These are phyloP conservation scores for Scomber colias DNA, from an alignment of 2,113 vertebrate species.

Conservation along the genomic window DNA sequence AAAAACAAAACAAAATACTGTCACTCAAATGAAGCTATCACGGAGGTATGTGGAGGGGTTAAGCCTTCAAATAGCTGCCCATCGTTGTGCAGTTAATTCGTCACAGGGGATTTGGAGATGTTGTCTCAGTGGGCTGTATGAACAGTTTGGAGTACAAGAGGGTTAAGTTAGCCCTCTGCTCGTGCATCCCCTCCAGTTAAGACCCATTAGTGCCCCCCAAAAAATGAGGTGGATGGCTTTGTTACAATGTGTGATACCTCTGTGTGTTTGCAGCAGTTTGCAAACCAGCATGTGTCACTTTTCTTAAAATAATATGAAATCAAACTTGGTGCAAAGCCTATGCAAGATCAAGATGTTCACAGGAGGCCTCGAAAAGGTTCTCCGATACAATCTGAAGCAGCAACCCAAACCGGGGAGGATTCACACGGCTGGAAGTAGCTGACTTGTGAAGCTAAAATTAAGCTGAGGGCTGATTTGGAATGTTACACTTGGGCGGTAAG, in stretches of 20 bases:
- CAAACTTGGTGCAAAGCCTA: not conserved
- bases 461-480: conserved; percentile 83
- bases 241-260: too few relatives aligned
- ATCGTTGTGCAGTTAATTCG: conserved; percentile 36
- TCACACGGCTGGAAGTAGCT: conserved; percentile 73
- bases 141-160: conserved; percentile 15
- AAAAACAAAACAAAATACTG: conserved; percentile 6
- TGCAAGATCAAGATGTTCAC: not conserved
- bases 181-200: not conserved
- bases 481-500: conserved; percentile 82
- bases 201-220: conserved; percentile 7
- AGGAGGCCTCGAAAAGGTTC: conserved; percentile 19
- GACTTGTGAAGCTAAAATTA: conserved; percentile 87
- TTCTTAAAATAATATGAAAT: too few relatives aligned
- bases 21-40: conserved; percentile 44
- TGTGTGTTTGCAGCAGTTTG: not conserved
- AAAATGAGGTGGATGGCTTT: not conserved
- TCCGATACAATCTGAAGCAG: conserved; percentile 16
- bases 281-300: not conserved
- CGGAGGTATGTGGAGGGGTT: conserved; percentile 40
- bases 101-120: conserved; percentile 48
- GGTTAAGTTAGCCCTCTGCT: conserved; percentile 10
- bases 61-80: conserved; percentile 48
- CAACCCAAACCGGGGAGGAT: conserved; percentile 69
- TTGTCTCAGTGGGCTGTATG: conserved; percentile 36